Evolutionary conservation across 2,797 vertebrate species (phyloP), one percentile per base, ranked within the genome.

Genomic region (Mus caroli): DNA sequence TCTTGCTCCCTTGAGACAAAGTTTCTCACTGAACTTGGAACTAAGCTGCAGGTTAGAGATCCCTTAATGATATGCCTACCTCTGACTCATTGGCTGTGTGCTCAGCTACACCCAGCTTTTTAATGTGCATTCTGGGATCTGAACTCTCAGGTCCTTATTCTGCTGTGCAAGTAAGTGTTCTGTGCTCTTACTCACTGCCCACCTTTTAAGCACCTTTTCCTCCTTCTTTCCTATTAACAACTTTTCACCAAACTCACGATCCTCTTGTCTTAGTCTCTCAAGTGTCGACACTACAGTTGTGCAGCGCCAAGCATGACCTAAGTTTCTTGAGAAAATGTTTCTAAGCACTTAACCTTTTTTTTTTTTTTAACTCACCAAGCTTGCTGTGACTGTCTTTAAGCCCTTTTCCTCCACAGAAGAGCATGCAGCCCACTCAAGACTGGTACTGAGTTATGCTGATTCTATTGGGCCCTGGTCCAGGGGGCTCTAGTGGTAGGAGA

Each of bases 301-400:
- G 34, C 17, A 56, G 22, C 6, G 31, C 52, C 58, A 26, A 40
- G 24, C 52, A 26, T 28, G n/a, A 20, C 40, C 28, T 34, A 6
- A 87, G 71, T 67, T 76, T 84, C 40, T 79, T 75, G 34, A 88
- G 26, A 69, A 90, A 58, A 77, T 15, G n/a, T 94, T 80, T 86
- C 60, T 64, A 80, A 88, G 75, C 73, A 86, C 10, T 15, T 79
- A 52, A 75, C 19, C 13, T 56, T 69, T 87, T 40, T 86, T 71
- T 46, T 46, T 34, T 46, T 3, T n/a, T n/a, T n/a, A n/a, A 14
- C 62, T 34, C 64, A 86, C 46, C 58, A 24, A 88, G n/a, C 69
- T 46, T 71, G 43, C 28, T 69, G 14, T 40, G 31, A 60, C 73
- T 73, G 58, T 86, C 40, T 79, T 87, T 56, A 82, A 31, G 50